A percentile compares a stretch with the other conserved stretches of the same genome.
These are phyloP conservation scores for Otolemur crassicaudatus DNA, from an alignment of 2,797 vertebrate species.

Conservation along the genomic window DNA sequence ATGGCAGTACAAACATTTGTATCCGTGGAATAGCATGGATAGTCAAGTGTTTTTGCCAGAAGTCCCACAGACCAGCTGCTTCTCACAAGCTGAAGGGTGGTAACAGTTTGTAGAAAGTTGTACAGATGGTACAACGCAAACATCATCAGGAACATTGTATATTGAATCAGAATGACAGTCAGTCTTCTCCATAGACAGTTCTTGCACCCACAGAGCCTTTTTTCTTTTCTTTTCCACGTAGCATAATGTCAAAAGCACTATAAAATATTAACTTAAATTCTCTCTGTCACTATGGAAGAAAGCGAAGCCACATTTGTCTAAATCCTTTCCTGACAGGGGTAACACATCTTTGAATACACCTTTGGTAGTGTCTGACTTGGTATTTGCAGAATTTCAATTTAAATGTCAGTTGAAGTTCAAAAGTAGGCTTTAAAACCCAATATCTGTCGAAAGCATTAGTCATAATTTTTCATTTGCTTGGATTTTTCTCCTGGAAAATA, in stretches of 20 bases:
- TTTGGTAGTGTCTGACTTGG: neutral
- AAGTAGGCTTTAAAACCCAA: constrained; percentile 18
- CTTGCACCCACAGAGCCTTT: neutral
- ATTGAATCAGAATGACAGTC: neutral
- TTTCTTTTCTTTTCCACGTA: neutral
- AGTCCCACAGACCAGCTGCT: constrained; percentile 45
- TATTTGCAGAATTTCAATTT: constrained; percentile 48
- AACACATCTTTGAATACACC: neutral
- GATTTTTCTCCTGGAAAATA: constrained; percentile 44
- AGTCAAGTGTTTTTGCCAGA: constrained; percentile 20
- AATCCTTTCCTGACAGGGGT: neutral
- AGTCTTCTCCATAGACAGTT: neutral
- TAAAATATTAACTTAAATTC: neutral
- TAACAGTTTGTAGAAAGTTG: neutral
- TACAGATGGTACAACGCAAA: neutral
- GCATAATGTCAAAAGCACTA: neutral
- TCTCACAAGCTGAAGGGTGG: neutral
- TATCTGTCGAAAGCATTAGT: constrained; percentile 56
- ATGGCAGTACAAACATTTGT: neutral
- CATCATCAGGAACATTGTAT: neutral
- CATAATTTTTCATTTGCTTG: constrained; percentile 56
- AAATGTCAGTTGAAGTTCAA: constrained; percentile 52
- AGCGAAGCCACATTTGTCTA: neutral
- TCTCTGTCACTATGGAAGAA: neutral
- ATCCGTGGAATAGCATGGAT: neutral